These are phyloP conservation scores for Cryptus viduatorius DNA, from an alignment of 2,888 invertebrate genomes.

Conservation along the genomic window DNA sequence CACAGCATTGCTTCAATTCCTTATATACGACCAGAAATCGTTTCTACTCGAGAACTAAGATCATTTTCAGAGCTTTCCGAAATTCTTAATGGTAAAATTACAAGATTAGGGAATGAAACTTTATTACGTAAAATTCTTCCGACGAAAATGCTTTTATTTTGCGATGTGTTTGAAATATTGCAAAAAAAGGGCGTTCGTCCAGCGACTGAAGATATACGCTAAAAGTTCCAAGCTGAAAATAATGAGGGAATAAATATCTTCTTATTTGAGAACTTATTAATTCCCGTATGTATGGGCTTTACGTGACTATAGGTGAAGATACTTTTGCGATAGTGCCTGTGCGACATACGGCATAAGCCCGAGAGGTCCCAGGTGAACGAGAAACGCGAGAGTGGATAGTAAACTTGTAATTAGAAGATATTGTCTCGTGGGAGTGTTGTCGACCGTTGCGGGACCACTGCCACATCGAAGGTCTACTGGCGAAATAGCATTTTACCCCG, in stretches of 20 bases:
- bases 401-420: constrained; percentile 69
- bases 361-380: constrained; percentile 33
- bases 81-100: background rate
- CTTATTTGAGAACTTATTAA: constrained; percentile 51
- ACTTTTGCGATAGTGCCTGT: background rate
- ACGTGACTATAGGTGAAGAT: background rate
- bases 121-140: background rate
- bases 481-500: constrained; percentile 37
- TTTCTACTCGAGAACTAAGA: too few relatives aligned
- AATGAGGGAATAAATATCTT: constrained; percentile 41
- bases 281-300: background rate
- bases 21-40: too few relatives aligned
- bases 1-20: too few relatives aligned
- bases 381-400: constrained; percentile 51
- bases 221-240: constrained; percentile 31
- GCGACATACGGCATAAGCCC: background rate
- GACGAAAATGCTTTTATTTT: background rate
- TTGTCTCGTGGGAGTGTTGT: constrained; percentile 57
- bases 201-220: background rate
- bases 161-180: background rate
- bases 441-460: constrained; percentile 29
- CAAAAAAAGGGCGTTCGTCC: background rate
- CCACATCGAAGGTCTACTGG: constrained; percentile 18
- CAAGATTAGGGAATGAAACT: background rate
- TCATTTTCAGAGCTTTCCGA: background rate